A percentile compares a stretch with the other conserved stretches of the same genome.
Conservation (phyloP, 2,113 vertebrate genomes). For the Calidris pygmaea region DNA sequence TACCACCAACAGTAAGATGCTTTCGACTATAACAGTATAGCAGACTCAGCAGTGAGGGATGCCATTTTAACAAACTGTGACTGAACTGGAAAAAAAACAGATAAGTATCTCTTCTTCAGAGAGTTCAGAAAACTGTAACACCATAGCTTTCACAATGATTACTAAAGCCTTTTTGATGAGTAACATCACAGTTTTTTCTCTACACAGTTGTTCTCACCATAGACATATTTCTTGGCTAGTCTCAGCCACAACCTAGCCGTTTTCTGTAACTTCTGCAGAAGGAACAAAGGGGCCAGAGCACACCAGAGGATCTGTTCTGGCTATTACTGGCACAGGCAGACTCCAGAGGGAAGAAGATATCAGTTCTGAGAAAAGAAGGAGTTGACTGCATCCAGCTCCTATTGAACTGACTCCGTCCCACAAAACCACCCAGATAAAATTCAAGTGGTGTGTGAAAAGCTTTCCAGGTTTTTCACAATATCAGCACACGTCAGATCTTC, state of each 20-base stretch:
- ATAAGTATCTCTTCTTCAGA: neutral
- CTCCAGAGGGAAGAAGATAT: conserved; percentile 17
- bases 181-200: neutral
- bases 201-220: neutral
- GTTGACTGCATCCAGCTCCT: neutral
- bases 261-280: neutral
- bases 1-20: neutral
- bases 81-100: neutral
- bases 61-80: neutral
- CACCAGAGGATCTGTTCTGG: conserved; percentile 1
- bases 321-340: conserved; percentile 29
- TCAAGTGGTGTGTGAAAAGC: neutral
- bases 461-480: neutral
- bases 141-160: neutral
- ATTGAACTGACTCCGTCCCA: conserved; percentile 11
- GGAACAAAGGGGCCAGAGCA: neutral
- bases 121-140: neutral
- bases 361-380: neutral
- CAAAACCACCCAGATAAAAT: neutral
- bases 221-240: neutral
- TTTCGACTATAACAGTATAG: neutral
- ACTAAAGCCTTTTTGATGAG: neutral
- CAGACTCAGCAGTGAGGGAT: neutral
- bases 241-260: neutral
- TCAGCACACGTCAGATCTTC: neutral